These are phyloP conservation scores for Yponomeuta plumbellus DNA, from an alignment of 2,888 invertebrate genomes.

Conservation along the genomic window DNA sequence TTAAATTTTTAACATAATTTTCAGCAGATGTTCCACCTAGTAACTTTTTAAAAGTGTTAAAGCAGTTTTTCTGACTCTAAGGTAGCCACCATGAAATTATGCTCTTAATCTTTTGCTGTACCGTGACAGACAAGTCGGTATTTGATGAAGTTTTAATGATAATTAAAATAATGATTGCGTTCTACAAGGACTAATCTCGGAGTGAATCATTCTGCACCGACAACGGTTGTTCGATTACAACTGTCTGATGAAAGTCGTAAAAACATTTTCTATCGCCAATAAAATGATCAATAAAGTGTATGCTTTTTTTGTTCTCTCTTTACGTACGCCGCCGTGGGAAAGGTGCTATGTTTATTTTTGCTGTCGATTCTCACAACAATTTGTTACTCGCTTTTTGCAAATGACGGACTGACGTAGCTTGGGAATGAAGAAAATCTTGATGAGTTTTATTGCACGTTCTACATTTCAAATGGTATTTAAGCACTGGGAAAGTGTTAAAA, in stretches of 20 bases:
- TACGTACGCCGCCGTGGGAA: constrained; percentile 47
- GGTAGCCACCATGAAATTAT: constrained; percentile 61
- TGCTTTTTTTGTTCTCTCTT: background rate
- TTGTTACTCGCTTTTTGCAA: constrained; percentile 46
- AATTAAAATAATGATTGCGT: constrained; percentile 1
- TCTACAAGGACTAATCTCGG: background rate
- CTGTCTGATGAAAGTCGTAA: constrained; percentile 9
- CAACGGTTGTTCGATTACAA: constrained; percentile 5
- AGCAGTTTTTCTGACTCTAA: background rate
- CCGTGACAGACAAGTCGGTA: constrained; percentile 15
- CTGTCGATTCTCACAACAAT: constrained; percentile 32
- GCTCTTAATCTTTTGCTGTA: constrained; percentile 29
- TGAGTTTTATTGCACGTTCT: background rate
- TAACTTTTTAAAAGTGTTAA: background rate
- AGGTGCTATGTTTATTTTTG: constrained; percentile 40
- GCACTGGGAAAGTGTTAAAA: no score
- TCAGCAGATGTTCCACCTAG: constrained; percentile 62
- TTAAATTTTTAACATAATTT: constrained; percentile 63
- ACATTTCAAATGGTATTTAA: no score
- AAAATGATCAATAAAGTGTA: constrained; percentile 8
- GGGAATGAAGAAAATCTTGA: background rate
- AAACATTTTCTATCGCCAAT: constrained; percentile 13
- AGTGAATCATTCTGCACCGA: background rate
- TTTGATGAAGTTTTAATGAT: constrained; percentile 8
- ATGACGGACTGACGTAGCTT: constrained; percentile 41